Base-by-base conservation (phyloP, 2,888 invertebrate genomes). In the Tortrix viridana region DNA sequence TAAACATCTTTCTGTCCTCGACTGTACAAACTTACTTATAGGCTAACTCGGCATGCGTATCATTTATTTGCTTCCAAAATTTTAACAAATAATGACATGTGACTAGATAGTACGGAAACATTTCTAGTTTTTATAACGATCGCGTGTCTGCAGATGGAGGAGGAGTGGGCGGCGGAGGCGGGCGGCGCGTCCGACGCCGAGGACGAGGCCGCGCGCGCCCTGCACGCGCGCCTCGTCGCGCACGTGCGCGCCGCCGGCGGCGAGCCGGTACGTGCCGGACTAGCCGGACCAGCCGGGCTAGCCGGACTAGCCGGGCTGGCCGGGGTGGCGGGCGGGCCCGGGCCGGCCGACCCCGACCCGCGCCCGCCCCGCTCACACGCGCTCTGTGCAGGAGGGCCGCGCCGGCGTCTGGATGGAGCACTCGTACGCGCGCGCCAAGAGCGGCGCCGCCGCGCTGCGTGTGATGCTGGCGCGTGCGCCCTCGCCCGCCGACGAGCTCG, bases 391-490 rank as follows among this genome's bases (percentile, higher is more conserved):
- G 74, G 74, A 74, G 49, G 63, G 62, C 3, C 74, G 75, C 14
- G 65, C 61, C 20, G 84, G 82, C 64, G 87, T 89, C 68, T 86
- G 86, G 86, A 79, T 80, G 70, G 88, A 89, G 79, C 89, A 89
- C 75, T 88, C 88, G 72, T 89, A 89, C 72, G 88, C 88, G 63
- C 81, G 86, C 23, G 72, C 75, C 19, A 74, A 77, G 16, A 74
- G 71, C 53, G 67, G 71, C 46, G 69, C 72, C 18, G 60, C 71
- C 65, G 60, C 69, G 68, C 69, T 76, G 74, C 74, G 79, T 71
- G 70, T 74, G 74, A 66, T 80, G 77, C 72, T 79, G 69, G 73
- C 71, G 74, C 41, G 43, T 4, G 74, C 67, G 65, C 47, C 67
- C 69, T 50, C 71, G 59, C 58, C 67, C 60, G 58, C 69, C 65